phyloP scores from a whole-genome alignment of 1,140 invertebrate genomes.

The Nebria ingens region DNA sequence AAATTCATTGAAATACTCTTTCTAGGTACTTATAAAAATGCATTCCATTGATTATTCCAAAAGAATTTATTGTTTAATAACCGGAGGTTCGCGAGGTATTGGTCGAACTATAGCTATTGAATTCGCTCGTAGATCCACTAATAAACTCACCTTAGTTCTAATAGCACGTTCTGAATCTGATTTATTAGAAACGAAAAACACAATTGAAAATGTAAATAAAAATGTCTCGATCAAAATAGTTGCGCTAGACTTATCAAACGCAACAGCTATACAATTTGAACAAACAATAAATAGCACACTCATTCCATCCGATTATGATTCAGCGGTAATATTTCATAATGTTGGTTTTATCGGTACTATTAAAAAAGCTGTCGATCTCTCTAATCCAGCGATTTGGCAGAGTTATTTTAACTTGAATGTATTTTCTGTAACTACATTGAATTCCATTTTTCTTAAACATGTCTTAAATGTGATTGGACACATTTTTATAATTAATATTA shows the following conservation, averaged over 20 bases:
- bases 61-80: conserved; percentile 52
- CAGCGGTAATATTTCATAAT: conserved; percentile 77
- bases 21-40: no score
- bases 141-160: conserved; percentile 57
- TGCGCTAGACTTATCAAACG: conserved; percentile 47
- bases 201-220: conserved; percentile 40
- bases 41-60: conserved; percentile 33
- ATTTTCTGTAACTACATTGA: conserved; percentile 64
- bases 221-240: conserved; percentile 40
- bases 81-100: conserved; percentile 82
- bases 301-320: conserved; percentile 40
- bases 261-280: conserved; percentile 37
- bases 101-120: conserved; percentile 65
- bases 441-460: conserved; percentile 57
- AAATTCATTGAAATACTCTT: no score
- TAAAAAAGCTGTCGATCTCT: conserved; percentile 47
- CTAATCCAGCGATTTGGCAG: conserved; percentile 47
- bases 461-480: conserved; percentile 32
- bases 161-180: conserved; percentile 58
- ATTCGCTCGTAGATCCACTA: conserved; percentile 37
- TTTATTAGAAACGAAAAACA: conserved; percentile 49
- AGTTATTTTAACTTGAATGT: conserved; percentile 72
- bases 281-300: conserved; percentile 37
- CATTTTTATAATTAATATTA: conserved; percentile 69
- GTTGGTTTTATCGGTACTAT: conserved; percentile 77